Conservation (phyloP, 2,888 invertebrate genomes). For the Beris chalybata region DNA sequence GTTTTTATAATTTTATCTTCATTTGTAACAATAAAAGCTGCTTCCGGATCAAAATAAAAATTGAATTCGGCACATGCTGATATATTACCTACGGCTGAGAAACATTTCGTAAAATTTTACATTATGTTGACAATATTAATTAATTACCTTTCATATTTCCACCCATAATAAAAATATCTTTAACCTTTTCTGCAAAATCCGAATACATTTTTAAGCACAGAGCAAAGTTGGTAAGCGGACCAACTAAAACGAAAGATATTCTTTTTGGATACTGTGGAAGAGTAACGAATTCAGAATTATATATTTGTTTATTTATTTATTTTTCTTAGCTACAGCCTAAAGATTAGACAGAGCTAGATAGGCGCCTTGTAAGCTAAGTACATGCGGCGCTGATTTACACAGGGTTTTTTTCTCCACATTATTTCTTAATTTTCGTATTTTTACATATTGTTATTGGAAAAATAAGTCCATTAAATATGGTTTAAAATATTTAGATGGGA, state of each 20-base stretch:
- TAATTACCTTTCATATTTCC: conserved; percentile 71
- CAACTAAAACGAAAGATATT: conserved; percentile 67
- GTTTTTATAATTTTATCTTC: conserved; percentile 61
- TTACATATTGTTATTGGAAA: no score
- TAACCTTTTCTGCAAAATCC: conserved; percentile 64
- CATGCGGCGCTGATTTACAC: no score
- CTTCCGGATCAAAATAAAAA: conserved; percentile 76
- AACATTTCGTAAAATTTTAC: background rate
- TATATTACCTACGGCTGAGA: conserved; percentile 62
- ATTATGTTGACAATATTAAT: background rate
- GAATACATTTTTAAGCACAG: conserved; percentile 71
- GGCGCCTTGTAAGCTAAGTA: no score
- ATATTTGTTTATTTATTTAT: no score
- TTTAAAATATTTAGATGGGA: no score
- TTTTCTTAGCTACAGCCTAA: no score
- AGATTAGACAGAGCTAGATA: no score
- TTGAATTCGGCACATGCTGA: conserved; percentile 74
- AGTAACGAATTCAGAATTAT: conserved; percentile 2
- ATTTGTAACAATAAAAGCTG: conserved; percentile 71
- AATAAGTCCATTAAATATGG: no score
- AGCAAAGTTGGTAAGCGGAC: conserved; percentile 80
- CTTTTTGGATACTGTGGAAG: conserved; percentile 57
- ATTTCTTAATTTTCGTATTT: no score
- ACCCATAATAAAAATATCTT: conserved; percentile 75
- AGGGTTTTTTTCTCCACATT: no score